These are phyloP conservation scores for Vanessa atalanta DNA, from an alignment of 1,140 invertebrate genomes.

Conservation along the genomic window DNA sequence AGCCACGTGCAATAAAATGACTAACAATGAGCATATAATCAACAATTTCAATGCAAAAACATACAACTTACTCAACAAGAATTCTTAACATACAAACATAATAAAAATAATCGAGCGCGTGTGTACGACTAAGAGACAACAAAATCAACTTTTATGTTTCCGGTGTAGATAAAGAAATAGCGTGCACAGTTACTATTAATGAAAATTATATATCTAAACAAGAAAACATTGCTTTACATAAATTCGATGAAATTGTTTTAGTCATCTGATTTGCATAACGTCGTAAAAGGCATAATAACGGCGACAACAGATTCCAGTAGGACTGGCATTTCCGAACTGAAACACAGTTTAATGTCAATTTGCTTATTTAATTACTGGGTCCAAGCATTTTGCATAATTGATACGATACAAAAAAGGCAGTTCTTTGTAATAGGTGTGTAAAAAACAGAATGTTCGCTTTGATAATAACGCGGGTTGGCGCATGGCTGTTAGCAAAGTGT, in stretches of 20 bases:
- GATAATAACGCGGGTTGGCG: slow-evolving; percentile 36
- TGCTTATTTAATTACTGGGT: slow-evolving; percentile 32
- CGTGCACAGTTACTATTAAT: slow-evolving; percentile 31
- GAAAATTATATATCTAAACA: slow-evolving; percentile 23
- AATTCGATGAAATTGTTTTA: slow-evolving; percentile 21
- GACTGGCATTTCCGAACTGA: slow-evolving; percentile 7
- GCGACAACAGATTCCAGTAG: slow-evolving; percentile 7
- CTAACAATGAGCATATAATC: neutral
- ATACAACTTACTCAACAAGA: neutral
- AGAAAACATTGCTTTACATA: slow-evolving; percentile 6
- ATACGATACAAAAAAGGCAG: slow-evolving; percentile 30
- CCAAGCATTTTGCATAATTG: slow-evolving; percentile 34
- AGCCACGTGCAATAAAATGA: neutral
- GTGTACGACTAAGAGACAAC: slow-evolving; percentile 2
- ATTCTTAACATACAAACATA: neutral
- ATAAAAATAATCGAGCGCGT: slow-evolving; percentile 9
- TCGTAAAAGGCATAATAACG: slow-evolving; percentile 4
- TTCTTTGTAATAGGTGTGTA: slow-evolving; percentile 17
- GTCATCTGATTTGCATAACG: slow-evolving; percentile 15
- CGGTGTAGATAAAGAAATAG: slow-evolving; percentile 25
- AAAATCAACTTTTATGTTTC: slow-evolving; percentile 20
- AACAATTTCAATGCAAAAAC: slow-evolving; percentile 3
- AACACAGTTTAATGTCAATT: slow-evolving; percentile 8
- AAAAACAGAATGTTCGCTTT: slow-evolving; percentile 39
- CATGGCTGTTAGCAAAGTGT: slow-evolving; percentile 21